Evolutionary conservation across 1,140 invertebrate genomes (phyloP).

Genomic region (Agraylea sexmaculata): DNA sequence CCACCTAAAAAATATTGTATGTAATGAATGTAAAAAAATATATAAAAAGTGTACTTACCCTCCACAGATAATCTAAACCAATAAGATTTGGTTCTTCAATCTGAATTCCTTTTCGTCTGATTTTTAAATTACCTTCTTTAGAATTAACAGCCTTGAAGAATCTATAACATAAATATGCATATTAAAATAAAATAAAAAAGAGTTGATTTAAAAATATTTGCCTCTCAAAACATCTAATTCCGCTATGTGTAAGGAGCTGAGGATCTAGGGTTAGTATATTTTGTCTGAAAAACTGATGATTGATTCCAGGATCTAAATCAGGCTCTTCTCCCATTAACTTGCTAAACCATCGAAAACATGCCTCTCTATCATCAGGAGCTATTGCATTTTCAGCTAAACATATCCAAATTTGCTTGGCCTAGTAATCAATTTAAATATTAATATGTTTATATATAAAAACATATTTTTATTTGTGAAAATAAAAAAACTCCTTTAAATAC

Average conservation of each 20-base stretch:
- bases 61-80: conserved; percentile 93
- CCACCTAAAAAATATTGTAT: conserved; percentile 49
- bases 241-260: conserved; percentile 82
- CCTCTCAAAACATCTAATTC: conserved; percentile 73
- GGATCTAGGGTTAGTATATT: conserved; percentile 91
- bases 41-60: conserved; percentile 43
- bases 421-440: conserved; percentile 4
- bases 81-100: conserved; percentile 83
- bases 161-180: conserved; percentile 34
- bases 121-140: conserved; percentile 85
- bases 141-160: conserved; percentile 97
- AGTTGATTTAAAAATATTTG: conserved; percentile 10
- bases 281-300: conserved; percentile 91
- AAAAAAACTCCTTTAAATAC: no score
- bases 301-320: conserved; percentile 92
- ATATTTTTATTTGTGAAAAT: no score
- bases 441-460: no score
- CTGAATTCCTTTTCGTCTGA: conserved; percentile 71
- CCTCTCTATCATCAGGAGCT: conserved; percentile 83
- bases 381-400: conserved; percentile 89
- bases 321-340: conserved; percentile 96
- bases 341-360: conserved; percentile 98
- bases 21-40: conserved; percentile 7
- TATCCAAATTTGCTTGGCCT: conserved; percentile 93
- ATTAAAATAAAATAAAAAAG: background rate